Evolutionary conservation across 2,113 vertebrate species (phyloP).

Genomic region (Raja brachyura): DNA sequence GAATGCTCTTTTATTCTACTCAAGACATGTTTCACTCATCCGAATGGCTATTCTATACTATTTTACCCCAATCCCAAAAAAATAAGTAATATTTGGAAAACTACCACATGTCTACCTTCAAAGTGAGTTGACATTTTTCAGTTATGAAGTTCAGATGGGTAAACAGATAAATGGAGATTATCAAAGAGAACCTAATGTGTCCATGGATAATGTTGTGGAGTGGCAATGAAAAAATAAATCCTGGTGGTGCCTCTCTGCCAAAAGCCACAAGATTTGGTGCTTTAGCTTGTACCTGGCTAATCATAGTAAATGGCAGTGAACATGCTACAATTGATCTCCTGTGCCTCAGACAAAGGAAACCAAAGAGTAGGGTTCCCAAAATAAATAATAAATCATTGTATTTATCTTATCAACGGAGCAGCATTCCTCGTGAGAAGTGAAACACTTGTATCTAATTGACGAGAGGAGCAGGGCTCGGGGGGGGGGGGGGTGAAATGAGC

Average conservation of each 20-base stretch:
- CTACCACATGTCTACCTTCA: not conserved
- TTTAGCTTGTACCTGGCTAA: not conserved
- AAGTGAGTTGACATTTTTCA: not conserved
- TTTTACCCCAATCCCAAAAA: too few species aligned
- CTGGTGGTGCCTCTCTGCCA: too few species aligned
- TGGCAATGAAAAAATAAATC: not conserved
- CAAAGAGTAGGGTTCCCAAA: not conserved
- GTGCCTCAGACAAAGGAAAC: not conserved
- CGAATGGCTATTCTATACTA: too few species aligned
- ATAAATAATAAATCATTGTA: conserved; percentile 11
- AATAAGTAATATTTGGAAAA: not conserved
- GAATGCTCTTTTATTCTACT: too few species aligned
- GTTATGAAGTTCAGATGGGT: not conserved
- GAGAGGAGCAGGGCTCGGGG: not conserved
- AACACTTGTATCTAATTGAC: not conserved
- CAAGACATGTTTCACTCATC: too few species aligned
- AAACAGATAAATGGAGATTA: not conserved
- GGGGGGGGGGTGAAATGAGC: not conserved
- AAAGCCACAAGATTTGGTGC: not conserved
- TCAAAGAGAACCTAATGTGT: not conserved
- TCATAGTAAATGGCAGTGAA: not conserved
- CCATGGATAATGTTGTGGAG: not conserved
- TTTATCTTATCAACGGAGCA: not conserved
- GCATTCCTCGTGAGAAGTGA: not conserved
- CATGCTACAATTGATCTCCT: not conserved